Conservation (phyloP, 1,140 invertebrate genomes). For the Drosophila watanabei region DNA sequence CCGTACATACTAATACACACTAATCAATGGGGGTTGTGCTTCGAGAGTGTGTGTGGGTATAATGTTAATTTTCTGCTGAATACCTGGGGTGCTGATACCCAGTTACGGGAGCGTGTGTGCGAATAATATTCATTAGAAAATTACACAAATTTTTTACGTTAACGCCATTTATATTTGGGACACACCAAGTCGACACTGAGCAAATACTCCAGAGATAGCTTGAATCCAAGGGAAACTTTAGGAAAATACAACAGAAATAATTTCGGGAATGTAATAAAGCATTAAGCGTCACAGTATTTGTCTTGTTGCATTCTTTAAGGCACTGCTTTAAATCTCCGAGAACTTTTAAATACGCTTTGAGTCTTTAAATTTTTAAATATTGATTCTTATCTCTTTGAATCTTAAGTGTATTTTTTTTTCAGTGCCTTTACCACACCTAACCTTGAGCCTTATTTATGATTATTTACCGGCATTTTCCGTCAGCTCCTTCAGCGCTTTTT, state of each 20-base stretch:
- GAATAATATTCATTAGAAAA: constrained; percentile 81
- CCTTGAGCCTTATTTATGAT: constrained; percentile 40
- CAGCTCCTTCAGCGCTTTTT: constrained; percentile 18
- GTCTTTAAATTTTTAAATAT: neutral
- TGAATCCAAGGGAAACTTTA: neutral
- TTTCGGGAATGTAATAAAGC: too few species aligned
- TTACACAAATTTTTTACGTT: constrained; percentile 62
- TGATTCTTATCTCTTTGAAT: neutral
- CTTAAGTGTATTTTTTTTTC: constrained; percentile 23
- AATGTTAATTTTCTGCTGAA: constrained; percentile 54
- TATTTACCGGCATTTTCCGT: constrained; percentile 18
- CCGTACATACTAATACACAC: constrained; percentile 71
- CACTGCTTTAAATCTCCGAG: too few species aligned
- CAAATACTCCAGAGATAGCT: neutral
- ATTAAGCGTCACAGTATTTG: too few species aligned
- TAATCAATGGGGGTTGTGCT: constrained; percentile 44
- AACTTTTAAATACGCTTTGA: too few species aligned
- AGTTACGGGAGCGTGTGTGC: constrained; percentile 48
- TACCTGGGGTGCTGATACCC: constrained; percentile 30
- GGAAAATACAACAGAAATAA: neutral
- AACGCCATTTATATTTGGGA: constrained; percentile 52
- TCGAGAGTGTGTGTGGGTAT: constrained; percentile 17
- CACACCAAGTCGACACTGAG: constrained; percentile 19
- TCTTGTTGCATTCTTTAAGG: too few species aligned
- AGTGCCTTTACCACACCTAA: constrained; percentile 5